Conservation (phyloP, 1,140 invertebrate genomes). For the Zaprionus nigranus region DNA sequence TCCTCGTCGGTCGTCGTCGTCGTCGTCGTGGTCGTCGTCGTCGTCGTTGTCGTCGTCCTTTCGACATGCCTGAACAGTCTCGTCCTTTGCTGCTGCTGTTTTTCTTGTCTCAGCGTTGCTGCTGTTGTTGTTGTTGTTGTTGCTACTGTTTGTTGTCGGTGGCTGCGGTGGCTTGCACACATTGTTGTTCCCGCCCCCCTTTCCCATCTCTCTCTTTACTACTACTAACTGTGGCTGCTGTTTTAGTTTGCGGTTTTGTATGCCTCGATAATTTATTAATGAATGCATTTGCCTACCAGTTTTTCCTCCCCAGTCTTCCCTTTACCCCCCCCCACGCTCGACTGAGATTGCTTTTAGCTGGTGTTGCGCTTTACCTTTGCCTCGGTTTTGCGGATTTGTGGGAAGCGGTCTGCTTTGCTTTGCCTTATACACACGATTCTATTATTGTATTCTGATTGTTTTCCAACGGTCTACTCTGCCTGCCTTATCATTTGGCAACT, state of each 20-base stretch:
- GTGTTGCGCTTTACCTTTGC: slow-evolving; percentile 6
- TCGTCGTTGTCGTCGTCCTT: slow-evolving; percentile 41
- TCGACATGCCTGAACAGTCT: slow-evolving; percentile 39
- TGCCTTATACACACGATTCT: slow-evolving; percentile 3
- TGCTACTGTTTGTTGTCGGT: slow-evolving; percentile 47
- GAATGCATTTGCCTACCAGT: slow-evolving; percentile 74
- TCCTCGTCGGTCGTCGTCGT: slow-evolving; percentile 45
- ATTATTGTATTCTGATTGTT: slow-evolving; percentile 14
- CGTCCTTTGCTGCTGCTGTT: slow-evolving; percentile 25
- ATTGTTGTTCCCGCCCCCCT: slow-evolving; percentile 41
- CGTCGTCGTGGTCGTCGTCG: slow-evolving; percentile 43
- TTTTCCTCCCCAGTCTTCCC: slow-evolving; percentile 19
- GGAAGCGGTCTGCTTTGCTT: neutral
- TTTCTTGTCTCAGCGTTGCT: slow-evolving; percentile 15
- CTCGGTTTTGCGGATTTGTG: slow-evolving; percentile 6
- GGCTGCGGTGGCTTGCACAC: slow-evolving; percentile 63
- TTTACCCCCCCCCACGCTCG: accelerated
- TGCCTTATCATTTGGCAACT: slow-evolving; percentile 27
- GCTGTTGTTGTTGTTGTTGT: slow-evolving; percentile 12
- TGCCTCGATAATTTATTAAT: slow-evolving; percentile 78
- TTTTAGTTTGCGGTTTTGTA: slow-evolving; percentile 71
- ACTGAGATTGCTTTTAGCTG: slow-evolving; percentile 51
- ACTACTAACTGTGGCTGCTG: slow-evolving; percentile 23
- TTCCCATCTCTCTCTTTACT: neutral
- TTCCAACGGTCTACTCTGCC: neutral